Conservation (phyloP, 2,888 invertebrate genomes). For the Leucozona laternaria region DNA sequence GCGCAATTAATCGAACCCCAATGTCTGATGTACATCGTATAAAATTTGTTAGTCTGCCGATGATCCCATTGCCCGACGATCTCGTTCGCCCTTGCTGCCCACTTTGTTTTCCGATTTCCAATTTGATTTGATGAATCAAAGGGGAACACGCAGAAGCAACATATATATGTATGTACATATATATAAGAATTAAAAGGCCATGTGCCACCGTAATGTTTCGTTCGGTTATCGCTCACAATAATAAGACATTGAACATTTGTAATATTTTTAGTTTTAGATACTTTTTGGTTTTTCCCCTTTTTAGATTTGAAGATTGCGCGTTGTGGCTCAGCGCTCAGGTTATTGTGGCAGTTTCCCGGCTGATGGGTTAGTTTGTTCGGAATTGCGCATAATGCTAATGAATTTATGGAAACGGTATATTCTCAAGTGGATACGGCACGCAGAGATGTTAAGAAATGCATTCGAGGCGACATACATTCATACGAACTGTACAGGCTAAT, state of each 20-base stretch:
- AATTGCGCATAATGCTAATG: conserved; percentile 70
- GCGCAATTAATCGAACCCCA: conserved; percentile 74
- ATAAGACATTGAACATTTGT: conserved; percentile 63
- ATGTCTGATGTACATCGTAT: not conserved
- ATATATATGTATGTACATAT: not conserved
- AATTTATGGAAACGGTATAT: conserved; percentile 68
- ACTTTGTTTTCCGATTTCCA: conserved; percentile 41
- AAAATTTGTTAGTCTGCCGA: conserved; percentile 71
- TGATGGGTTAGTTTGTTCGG: conserved; percentile 53
- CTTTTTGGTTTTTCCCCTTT: conserved; percentile 61
- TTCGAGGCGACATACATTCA: conserved; percentile 18
- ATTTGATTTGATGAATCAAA: conserved; percentile 45
- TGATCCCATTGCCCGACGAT: conserved; percentile 64
- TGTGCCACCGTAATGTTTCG: conserved; percentile 58
- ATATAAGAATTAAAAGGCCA: conserved; percentile 66
- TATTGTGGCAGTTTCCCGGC: conserved; percentile 55
- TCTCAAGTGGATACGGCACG: conserved; percentile 69
- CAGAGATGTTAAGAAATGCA: conserved; percentile 66
- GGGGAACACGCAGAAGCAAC: conserved; percentile 30
- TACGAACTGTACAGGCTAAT: conserved; percentile 30
- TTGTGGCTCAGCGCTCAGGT: conserved; percentile 39
- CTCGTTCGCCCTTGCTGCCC: conserved; percentile 70
- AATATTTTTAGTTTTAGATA: conserved; percentile 57
- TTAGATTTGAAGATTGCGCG: conserved; percentile 28
- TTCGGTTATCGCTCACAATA: conserved; percentile 58